phyloP scores from a whole-genome alignment of 1,140 invertebrate species.

The Euura lappo region DNA sequence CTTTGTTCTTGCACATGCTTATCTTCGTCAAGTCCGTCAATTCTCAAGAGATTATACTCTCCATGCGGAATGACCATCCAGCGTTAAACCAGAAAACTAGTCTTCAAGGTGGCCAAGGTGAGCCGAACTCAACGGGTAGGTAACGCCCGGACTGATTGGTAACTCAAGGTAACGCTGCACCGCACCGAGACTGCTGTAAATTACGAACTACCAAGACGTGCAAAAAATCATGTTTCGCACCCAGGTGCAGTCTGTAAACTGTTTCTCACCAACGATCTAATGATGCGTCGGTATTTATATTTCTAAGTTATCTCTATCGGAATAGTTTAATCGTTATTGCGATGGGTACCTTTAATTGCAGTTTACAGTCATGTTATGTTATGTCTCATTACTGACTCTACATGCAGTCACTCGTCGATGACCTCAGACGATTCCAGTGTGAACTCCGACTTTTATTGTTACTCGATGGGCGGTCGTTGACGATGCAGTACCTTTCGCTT shows the following conservation, averaged over 20 bases:
- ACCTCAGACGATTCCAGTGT: background rate
- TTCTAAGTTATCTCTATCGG: too few relatives aligned
- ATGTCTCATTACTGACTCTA: too few relatives aligned
- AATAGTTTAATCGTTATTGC: too few relatives aligned
- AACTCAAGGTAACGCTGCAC: background rate
- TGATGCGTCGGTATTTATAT: too few relatives aligned
- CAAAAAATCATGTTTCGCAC: background rate
- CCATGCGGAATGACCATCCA: too few relatives aligned
- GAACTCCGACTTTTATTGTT: background rate
- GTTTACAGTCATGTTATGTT: too few relatives aligned
- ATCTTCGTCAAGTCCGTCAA: too few relatives aligned
- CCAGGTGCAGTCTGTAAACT: background rate
- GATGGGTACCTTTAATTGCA: too few relatives aligned
- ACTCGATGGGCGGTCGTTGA: background rate
- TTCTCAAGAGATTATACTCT: too few relatives aligned
- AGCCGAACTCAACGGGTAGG: background rate
- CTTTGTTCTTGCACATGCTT: too few relatives aligned
- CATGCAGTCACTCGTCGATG: background rate
- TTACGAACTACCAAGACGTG: background rate
- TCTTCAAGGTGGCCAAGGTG: conserved; percentile 8
- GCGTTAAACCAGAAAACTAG: too few relatives aligned
- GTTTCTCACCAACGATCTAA: too few relatives aligned
- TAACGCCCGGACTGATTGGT: background rate
- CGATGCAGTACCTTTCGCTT: background rate
- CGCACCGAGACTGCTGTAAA: background rate